phyloP scores from a whole-genome alignment of 2,113 vertebrate genomes.

The Phoenicopterus ruber region DNA sequence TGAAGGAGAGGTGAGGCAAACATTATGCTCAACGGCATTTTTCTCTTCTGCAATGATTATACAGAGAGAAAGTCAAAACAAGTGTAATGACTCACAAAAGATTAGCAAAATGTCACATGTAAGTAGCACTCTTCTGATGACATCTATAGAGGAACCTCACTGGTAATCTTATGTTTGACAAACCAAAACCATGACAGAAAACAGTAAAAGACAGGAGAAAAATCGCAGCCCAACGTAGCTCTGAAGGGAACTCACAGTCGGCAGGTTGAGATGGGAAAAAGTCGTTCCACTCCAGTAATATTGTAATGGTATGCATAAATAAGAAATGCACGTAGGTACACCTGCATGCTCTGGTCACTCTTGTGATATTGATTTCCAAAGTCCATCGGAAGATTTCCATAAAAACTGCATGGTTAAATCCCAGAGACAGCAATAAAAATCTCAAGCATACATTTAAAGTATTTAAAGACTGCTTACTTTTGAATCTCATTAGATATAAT shows the following conservation, averaged over 20 bases:
- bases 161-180: neutral
- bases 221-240: neutral
- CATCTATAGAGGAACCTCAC: neutral
- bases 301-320: neutral
- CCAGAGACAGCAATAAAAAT: neutral
- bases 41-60: neutral
- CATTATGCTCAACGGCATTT: neutral
- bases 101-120: neutral
- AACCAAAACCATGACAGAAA: neutral
- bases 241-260: neutral
- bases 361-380: neutral
- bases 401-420: neutral
- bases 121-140: neutral
- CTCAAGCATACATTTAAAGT: neutral
- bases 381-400: neutral
- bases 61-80: neutral
- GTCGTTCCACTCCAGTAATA: neutral
- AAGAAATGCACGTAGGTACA: neutral
- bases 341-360: neutral
- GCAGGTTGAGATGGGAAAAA: neutral
- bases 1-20: neutral
- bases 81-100: conserved; percentile 9
- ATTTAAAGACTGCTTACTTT: neutral
- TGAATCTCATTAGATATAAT: neutral
- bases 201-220: neutral